phyloP scores from a whole-genome alignment of 2,113 vertebrate species.

The Platysteira castanea region DNA sequence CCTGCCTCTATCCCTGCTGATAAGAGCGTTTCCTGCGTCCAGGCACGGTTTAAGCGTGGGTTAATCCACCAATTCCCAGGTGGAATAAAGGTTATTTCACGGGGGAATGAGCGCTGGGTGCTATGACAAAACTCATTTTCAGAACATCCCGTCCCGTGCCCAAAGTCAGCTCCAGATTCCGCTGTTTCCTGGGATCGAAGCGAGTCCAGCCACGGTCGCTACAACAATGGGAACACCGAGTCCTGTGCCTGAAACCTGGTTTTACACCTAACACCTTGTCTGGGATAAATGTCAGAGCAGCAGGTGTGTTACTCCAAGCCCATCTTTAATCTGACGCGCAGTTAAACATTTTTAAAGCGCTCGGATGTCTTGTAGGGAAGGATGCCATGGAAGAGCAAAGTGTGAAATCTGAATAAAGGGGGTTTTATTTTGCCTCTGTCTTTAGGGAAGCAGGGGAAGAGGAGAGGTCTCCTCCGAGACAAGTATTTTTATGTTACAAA shows the following conservation, averaged over 20 bases:
- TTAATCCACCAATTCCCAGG: neutral
- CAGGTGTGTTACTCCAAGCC: neutral
- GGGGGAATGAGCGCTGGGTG: neutral
- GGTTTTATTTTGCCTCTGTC: neutral
- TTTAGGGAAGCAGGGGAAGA: neutral
- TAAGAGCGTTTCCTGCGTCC: neutral
- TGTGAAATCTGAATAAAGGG: neutral
- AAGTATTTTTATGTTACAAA: neutral
- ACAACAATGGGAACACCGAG: neutral
- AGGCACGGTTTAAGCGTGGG: accelerated
- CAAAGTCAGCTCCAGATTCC: neutral
- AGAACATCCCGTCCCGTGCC: accelerated
- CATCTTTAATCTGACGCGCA: neutral
- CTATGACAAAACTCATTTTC: neutral
- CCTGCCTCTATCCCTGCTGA: neutral
- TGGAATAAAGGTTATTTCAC: neutral
- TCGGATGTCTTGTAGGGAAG: neutral
- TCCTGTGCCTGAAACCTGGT: neutral
- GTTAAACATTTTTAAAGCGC: neutral
- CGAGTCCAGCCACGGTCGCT: accelerated
- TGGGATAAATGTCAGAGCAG: neutral
- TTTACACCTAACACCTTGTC: neutral
- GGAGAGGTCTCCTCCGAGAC: neutral
- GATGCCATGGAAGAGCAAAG: neutral
- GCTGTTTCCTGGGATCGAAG: neutral